Evolutionary conservation across 2,888 invertebrate genomes (phyloP).

Genomic region (Ormyrus nitidulus): DNA sequence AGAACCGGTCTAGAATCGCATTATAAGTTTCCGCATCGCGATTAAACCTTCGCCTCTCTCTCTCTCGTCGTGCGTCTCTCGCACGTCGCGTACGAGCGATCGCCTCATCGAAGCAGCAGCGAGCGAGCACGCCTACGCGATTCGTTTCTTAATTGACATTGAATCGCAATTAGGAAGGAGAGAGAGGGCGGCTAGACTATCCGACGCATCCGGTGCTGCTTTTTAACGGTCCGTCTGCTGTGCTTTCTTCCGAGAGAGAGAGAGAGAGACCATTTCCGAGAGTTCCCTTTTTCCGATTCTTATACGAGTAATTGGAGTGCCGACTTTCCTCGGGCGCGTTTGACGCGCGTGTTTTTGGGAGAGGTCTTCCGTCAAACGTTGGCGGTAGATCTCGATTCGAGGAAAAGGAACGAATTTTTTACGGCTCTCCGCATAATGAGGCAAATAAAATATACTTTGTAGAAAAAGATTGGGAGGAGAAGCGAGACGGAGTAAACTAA

Average conservation of each 20-base stretch:
- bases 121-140: conserved; percentile 51
- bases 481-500: conserved; percentile 12
- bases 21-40: conserved; percentile 61
- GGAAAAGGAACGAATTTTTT: too few species aligned
- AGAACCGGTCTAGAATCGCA: conserved; percentile 60
- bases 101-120: too few species aligned
- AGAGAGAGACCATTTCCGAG: too few species aligned
- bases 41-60: conserved; percentile 32
- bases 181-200: conserved; percentile 29
- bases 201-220: conserved; percentile 52
- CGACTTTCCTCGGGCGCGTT: too few species aligned
- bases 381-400: too few species aligned
- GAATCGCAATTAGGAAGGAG: conserved; percentile 61
- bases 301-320: too few species aligned
- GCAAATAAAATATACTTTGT: conserved; percentile 15
- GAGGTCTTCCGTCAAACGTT: too few species aligned
- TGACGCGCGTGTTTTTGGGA: too few species aligned
- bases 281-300: too few species aligned
- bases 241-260: conserved; percentile 57
- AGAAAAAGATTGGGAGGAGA: neutral
- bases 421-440: neutral
- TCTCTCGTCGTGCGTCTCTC: neutral
- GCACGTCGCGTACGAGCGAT: too few species aligned
- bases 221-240: neutral
- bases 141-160: conserved; percentile 65